Conservation (phyloP, 2,797 vertebrate species). For the Galaxias olidus region DNA sequence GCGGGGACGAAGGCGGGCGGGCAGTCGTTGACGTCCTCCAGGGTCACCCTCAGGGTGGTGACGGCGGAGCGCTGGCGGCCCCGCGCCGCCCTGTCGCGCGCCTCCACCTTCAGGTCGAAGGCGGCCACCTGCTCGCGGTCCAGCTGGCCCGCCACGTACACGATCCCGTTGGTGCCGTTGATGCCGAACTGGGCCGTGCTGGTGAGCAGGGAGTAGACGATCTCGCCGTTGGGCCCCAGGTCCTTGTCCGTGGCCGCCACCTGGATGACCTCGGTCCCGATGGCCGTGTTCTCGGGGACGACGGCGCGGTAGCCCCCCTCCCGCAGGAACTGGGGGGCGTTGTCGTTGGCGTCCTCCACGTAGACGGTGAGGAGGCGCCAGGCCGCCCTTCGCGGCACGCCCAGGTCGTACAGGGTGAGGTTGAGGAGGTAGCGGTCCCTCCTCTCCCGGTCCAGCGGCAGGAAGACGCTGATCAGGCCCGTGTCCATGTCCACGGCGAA, state of each 20-base stretch:
- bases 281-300: constrained; percentile 91
- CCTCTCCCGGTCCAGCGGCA: constrained; percentile 92
- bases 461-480: constrained; percentile 85
- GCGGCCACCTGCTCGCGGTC: constrained; percentile 86
- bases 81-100: constrained; percentile 86
- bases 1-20: constrained; percentile 90
- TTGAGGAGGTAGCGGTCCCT: constrained; percentile 91
- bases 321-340: constrained; percentile 88
- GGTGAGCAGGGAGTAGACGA: constrained; percentile 88
- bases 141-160: constrained; percentile 89
- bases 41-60: constrained; percentile 81
- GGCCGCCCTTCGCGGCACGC: constrained; percentile 84
- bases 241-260: constrained; percentile 95
- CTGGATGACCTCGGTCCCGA: constrained; percentile 92
- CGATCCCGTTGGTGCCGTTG: constrained; percentile 88
- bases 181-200: constrained; percentile 89
- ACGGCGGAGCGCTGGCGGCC: constrained; percentile 84
- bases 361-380: constrained; percentile 90
- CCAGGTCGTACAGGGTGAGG: constrained; percentile 92
- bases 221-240: constrained; percentile 85
- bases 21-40: constrained; percentile 96
- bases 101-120: constrained; percentile 91
- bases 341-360: constrained; percentile 94
- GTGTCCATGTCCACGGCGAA: constrained; percentile 89
- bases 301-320: constrained; percentile 81